Base-by-base conservation (phyloP, 2,113 vertebrate genomes). In the Cettia cetti region DNA sequence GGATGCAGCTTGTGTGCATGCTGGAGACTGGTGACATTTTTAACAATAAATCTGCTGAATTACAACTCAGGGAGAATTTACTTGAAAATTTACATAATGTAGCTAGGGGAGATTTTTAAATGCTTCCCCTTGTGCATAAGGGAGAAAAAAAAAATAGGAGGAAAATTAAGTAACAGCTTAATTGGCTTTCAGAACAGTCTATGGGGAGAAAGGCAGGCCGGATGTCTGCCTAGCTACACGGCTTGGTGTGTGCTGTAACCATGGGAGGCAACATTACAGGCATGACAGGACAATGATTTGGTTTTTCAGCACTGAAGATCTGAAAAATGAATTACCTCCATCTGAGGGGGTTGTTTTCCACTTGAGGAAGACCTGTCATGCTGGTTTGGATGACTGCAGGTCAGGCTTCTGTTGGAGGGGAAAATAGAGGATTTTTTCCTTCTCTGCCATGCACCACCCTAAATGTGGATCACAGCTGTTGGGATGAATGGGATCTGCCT, bases 161-260 rank as follows among this genome's bases (percentile, higher is more conserved):
- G 56, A 95, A 96, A 96, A 94, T 92, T 68, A 96, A 84, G 92
- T 86, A 96, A 96, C 69, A 94, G 80, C 61, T 76, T 97, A 94
- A 96, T 93, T 96, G 86, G 82, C 72, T 93, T 95, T 96, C 86
- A 82, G 85, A 94, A 84, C 47, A 94, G 90, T 89, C 94, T 94
- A 7, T n/a, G n/a, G 93, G 92, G 92, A 96, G 77, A 92, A 64
- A 86, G 28, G 80, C 76, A 64, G 76, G 72, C 89, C 3, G 6
- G n/a, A 78, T 90, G 27, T 90, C 90, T 95, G 93, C 93, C 84
- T 96, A 93, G 92, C 90, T 96, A 96, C 93, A 1, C 11, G 11
- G 82, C 76, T 49, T 64, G 88, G 68, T 86, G 89, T 94, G 95
- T 96, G 94, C 94, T 92, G 95, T 96, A 95, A 96, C 93, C 77